Percentiles rank a stretch among this genome's conserved stretches.
Evolutionary conservation across 1,140 invertebrate genomes (phyloP).

Genomic region (Bombus confusus): DNA sequence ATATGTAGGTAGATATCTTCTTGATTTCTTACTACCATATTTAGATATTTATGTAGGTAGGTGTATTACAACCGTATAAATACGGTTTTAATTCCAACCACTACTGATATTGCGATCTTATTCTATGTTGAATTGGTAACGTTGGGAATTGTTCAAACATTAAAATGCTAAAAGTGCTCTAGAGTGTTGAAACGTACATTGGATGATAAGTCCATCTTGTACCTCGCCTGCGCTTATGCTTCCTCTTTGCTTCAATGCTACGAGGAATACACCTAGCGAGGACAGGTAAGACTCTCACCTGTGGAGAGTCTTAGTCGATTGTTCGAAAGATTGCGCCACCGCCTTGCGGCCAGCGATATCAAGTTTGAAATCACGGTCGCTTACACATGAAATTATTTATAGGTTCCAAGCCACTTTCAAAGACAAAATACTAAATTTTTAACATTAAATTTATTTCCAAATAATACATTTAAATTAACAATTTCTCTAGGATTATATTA

Average conservation of each 20-base stretch:
- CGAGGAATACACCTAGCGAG: no score
- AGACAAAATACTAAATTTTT: not conserved
- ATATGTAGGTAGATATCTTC: no score
- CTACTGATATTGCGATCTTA: no score
- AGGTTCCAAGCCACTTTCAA: not conserved
- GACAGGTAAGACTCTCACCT: not conserved
- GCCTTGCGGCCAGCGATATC: not conserved
- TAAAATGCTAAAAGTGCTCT: no score
- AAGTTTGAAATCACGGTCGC: not conserved
- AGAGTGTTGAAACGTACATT: not conserved
- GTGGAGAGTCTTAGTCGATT: slow-evolving; percentile 15
- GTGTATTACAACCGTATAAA: no score
- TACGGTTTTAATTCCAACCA: no score
- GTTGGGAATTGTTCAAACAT: no score
- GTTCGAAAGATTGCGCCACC: slow-evolving; percentile 56
- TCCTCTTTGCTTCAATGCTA: no score
- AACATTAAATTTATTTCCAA: slow-evolving; percentile 12
- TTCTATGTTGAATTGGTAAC: no score
- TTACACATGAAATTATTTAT: not conserved
- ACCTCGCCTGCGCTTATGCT: not conserved
- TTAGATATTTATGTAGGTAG: not conserved
- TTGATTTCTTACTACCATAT: not conserved
- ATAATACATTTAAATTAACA: not conserved
- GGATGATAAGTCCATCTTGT: accelerated
- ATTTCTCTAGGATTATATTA: not conserved